These are phyloP conservation scores for Acromyrmex heyeri DNA, from an alignment of 1,140 invertebrate species.

Conservation along the genomic window DNA sequence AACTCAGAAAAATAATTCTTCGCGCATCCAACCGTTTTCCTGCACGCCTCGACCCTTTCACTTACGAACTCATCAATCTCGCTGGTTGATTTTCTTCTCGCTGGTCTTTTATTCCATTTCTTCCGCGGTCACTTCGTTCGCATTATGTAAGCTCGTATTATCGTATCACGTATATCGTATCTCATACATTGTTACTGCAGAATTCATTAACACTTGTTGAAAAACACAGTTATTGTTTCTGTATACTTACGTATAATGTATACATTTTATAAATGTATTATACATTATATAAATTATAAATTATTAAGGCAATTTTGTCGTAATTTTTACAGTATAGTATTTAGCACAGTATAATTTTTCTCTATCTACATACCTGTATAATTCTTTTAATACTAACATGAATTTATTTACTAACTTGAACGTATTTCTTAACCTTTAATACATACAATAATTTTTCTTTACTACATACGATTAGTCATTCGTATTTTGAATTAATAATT, in stretches of 20 bases:
- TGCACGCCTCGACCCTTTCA: slow-evolving; percentile 67
- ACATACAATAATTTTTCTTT: neutral
- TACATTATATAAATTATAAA: too few relatives aligned
- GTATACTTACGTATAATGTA: neutral
- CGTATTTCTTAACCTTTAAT: neutral
- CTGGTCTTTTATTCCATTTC: slow-evolving; percentile 67
- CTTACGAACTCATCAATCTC: slow-evolving; percentile 75
- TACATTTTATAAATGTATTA: neutral
- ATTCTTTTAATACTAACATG: neutral
- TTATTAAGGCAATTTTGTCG: neutral
- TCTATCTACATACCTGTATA: neutral
- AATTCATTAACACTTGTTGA: slow-evolving; percentile 33
- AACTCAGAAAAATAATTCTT: slow-evolving; percentile 66
- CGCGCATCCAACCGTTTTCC: slow-evolving; percentile 63
- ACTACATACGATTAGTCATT: too few relatives aligned
- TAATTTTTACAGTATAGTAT: neutral
- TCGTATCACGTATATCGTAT: slow-evolving; percentile 58
- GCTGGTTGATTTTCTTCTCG: slow-evolving; percentile 61
- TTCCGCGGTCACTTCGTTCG: slow-evolving; percentile 67
- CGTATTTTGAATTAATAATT: too few relatives aligned
- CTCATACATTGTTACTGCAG: neutral
- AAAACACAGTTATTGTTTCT: slow-evolving; percentile 20
- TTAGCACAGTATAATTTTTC: neutral
- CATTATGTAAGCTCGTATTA: slow-evolving; percentile 70
- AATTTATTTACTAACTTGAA: neutral